Percentiles rank a stretch among this genome's conserved stretches.
Evolutionary conservation across 2,888 invertebrate species (phyloP).

Genomic region (Pemphredon lugubris): DNA sequence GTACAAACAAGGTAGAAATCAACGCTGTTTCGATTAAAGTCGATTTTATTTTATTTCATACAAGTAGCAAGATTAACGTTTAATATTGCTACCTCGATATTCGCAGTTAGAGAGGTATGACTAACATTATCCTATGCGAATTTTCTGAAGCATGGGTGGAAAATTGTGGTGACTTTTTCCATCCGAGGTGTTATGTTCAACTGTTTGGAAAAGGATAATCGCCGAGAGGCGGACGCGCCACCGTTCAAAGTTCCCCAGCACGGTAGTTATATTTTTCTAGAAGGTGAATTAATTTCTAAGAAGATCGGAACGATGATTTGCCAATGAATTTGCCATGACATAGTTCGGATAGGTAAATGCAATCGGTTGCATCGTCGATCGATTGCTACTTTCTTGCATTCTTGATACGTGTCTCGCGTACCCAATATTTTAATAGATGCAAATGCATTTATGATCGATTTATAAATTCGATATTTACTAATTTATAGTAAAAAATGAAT

Average conservation of each 20-base stretch:
- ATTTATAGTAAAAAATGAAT: no score
- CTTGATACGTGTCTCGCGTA: no score
- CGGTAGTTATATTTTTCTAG: not conserved
- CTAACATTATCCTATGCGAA: conserved; percentile 1
- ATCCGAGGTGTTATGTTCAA: conserved; percentile 23
- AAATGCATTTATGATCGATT: not conserved
- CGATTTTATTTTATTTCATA: no score
- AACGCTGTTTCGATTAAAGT: no score
- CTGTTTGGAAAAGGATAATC: conserved; percentile 27
- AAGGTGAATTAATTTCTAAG: not conserved
- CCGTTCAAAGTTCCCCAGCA: not conserved
- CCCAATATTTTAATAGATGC: not conserved
- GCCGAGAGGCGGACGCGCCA: not conserved
- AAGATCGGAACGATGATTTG: not conserved
- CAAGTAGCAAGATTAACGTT: not conserved
- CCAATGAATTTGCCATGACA: not conserved
- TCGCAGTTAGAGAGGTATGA: conserved; percentile 19
- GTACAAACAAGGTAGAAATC: no score
- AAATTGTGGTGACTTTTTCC: conserved; percentile 27
- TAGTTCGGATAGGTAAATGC: no score
- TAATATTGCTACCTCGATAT: not conserved
- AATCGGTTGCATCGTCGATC: no score
- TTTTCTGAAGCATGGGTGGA: conserved; percentile 20
- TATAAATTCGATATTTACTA: not conserved
- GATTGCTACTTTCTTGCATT: no score